A percentile compares a stretch with the other conserved stretches of the same genome.
phyloP scores from a whole-genome alignment of 2,797 vertebrate species.

The Danio choprae region DNA sequence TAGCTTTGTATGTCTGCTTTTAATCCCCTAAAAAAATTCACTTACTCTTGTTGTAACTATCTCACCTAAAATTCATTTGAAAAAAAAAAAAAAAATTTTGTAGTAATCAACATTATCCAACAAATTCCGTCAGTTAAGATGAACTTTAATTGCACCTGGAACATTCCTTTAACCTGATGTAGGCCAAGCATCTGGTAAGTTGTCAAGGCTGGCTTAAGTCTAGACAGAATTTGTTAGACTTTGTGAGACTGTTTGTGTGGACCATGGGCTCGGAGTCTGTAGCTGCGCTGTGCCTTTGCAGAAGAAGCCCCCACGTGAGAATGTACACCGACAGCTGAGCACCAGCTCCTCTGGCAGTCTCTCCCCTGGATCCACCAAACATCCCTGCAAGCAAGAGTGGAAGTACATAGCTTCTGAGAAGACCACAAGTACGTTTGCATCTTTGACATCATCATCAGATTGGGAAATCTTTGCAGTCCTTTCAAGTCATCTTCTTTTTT shows the following conservation, averaged over 20 bases:
- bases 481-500: background rate
- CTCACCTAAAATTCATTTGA: background rate
- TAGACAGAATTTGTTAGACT: constrained; percentile 10
- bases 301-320: constrained; percentile 97
- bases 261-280: constrained; percentile 85
- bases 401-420: constrained; percentile 99
- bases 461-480: background rate
- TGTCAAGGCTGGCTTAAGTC: background rate
- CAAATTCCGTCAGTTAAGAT: background rate
- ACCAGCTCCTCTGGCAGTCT: constrained; percentile 93
- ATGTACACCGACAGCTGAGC: constrained; percentile 93
- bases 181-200: constrained; percentile 21
- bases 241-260: constrained; percentile 47
- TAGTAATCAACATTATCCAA: background rate
- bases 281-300: constrained; percentile 98
- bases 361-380: constrained; percentile 87
- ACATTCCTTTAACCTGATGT: constrained; percentile 12
- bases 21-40: background rate
- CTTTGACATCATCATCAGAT: background rate
- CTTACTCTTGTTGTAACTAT: background rate
- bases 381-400: constrained; percentile 92
- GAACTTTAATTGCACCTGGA: background rate
- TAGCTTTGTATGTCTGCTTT: background rate
- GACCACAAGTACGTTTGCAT: constrained; percentile 88
- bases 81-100: background rate